Percentiles rank a stretch among this genome's conserved stretches.
These are phyloP conservation scores for Hypsibius dujardini DNA, from an alignment of 1,140 invertebrate genomes.

Conservation along the genomic window DNA sequence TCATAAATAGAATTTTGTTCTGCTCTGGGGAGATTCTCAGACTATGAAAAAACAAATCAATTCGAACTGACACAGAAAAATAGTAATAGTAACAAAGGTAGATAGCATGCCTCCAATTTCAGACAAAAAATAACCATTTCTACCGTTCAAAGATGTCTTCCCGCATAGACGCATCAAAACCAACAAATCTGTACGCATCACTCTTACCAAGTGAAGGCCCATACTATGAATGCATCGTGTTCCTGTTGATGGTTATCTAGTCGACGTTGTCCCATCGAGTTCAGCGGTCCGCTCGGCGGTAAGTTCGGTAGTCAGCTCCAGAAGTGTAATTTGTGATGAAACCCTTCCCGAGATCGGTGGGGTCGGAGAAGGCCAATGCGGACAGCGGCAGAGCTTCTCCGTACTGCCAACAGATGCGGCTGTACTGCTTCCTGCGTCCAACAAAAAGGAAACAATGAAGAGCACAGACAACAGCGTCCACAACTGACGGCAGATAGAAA, in stretches of 20 bases:
- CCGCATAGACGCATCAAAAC: neutral
- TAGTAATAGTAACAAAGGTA: too few species aligned
- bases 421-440: constrained; percentile 1
- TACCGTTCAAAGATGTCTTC: neutral
- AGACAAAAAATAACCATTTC: too few species aligned
- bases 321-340: neutral
- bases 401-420: neutral
- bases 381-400: neutral
- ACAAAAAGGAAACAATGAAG: too few species aligned
- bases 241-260: neutral
- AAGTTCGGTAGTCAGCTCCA: neutral
- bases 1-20: too few species aligned
- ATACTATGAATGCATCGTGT: neutral
- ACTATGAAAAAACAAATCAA: too few species aligned
- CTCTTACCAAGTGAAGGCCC: neutral
- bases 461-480: too few species aligned
- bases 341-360: neutral
- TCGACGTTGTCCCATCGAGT: neutral
- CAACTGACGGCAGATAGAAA: too few species aligned
- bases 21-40: too few species aligned
- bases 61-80: too few species aligned
- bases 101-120: too few species aligned
- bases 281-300: too few species aligned
- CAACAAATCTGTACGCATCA: neutral
- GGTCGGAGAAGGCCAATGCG: neutral